These are phyloP conservation scores for Poecile montanus DNA, from an alignment of 2,797 vertebrate genomes.

Conservation along the genomic window DNA sequence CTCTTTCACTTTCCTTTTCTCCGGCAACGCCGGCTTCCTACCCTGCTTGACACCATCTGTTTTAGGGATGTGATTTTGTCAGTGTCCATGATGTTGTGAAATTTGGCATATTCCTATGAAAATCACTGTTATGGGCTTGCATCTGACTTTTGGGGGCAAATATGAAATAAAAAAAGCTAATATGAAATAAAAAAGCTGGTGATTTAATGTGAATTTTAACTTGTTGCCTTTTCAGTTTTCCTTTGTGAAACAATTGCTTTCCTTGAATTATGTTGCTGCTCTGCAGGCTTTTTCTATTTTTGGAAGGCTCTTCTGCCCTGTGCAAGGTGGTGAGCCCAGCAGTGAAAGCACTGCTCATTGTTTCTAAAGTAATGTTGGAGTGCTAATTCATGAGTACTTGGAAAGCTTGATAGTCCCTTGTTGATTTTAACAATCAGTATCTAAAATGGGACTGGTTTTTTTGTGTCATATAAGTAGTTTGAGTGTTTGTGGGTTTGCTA, in stretches of 20 bases:
- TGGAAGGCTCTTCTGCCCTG: neutral
- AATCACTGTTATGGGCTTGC: accelerated
- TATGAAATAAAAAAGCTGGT: neutral
- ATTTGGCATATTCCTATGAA: accelerated
- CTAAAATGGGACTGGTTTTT: neutral
- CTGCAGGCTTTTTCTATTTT: neutral
- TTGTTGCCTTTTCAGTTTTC: neutral
- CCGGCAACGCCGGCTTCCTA: neutral
- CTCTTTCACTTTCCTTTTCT: neutral
- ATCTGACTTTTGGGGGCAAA: neutral
- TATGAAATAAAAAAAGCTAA: neutral
- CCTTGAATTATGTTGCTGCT: neutral
- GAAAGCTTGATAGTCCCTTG: neutral
- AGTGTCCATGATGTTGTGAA: accelerated
- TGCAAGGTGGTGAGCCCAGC: neutral
- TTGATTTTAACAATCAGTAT: neutral
- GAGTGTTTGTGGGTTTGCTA: neutral
- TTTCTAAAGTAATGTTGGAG: neutral
- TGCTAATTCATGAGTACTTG: neutral
- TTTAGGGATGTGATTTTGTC: neutral
- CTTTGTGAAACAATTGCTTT: neutral
- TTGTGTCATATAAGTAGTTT: accelerated
- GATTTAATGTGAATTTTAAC: neutral
- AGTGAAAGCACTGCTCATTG: neutral
- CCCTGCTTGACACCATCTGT: neutral